Conservation (phyloP, 2,797 vertebrate species). For the Danio albolineatus region DNA sequence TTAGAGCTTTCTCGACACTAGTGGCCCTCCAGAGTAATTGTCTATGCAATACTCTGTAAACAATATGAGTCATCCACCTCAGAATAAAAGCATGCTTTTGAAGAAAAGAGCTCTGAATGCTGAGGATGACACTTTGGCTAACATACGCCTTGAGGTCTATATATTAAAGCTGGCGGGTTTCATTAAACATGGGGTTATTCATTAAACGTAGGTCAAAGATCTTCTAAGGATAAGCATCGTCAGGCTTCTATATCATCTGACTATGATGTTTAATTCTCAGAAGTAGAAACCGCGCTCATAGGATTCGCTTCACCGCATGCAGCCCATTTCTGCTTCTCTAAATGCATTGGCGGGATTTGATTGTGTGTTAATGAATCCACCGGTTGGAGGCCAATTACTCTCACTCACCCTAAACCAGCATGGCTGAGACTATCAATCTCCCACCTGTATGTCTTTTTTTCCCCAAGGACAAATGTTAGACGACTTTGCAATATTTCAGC, state of each 20-base stretch:
- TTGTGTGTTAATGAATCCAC: conserved; percentile 21
- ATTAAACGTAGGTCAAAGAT: conserved; percentile 6
- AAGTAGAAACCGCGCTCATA: background rate
- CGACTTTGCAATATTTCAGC: background rate
- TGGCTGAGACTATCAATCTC: conserved; percentile 5
- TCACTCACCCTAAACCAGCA: conserved; percentile 16
- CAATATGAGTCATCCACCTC: conserved; percentile 13
- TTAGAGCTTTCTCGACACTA: background rate
- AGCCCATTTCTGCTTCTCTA: background rate
- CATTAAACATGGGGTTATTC: conserved; percentile 8
- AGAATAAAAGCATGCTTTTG: background rate
- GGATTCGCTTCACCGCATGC: background rate
- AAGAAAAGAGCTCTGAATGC: conserved; percentile 3
- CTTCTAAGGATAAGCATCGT: conserved; percentile 4
- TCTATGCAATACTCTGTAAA: background rate
- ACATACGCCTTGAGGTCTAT: background rate
- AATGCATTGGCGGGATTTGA: background rate
- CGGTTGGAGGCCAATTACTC: conserved; percentile 9
- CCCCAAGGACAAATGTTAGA: background rate
- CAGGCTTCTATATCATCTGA: background rate
- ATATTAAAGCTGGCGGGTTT: conserved; percentile 3
- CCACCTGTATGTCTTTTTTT: background rate
- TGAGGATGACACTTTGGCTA: background rate
- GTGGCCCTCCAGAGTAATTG: background rate
- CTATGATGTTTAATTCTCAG: background rate